Conservation (phyloP, 2,113 vertebrate genomes). For the Nycticorax nycticorax region DNA sequence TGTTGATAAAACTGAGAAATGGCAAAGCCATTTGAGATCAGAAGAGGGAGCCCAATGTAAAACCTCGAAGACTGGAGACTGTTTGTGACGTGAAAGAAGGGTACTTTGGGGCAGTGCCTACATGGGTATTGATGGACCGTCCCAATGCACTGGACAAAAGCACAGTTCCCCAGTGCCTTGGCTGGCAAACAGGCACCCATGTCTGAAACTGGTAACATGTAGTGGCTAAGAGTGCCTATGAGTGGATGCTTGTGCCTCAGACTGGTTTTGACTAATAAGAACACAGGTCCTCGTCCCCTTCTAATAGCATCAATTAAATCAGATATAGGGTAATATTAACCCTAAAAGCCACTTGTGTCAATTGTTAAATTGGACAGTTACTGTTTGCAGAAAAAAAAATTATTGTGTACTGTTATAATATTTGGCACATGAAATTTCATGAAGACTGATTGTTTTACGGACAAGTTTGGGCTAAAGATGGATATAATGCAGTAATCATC, state of each 20-base stretch:
- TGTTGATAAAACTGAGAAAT: not conserved
- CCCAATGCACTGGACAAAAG: not conserved
- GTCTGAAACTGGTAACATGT: not conserved
- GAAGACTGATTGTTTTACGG: not conserved
- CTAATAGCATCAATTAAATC: not conserved
- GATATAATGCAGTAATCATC: not conserved
- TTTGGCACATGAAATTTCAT: not conserved
- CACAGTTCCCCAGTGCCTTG: not conserved
- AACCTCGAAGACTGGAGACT: not conserved
- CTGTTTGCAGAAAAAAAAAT: not conserved
- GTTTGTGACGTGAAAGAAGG: not conserved
- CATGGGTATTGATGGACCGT: not conserved
- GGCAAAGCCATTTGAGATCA: not conserved
- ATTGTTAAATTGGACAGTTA: not conserved
- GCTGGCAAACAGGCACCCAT: not conserved
- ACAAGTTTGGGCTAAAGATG: not conserved
- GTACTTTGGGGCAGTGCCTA: not conserved
- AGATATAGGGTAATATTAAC: not conserved
- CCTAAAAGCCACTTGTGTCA: not conserved
- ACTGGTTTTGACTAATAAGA: not conserved
- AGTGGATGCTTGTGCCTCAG: not conserved
- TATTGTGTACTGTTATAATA: not conserved
- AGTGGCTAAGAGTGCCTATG: rapidly evolving
- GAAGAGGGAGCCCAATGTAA: not conserved
- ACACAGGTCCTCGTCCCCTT: not conserved